Base-by-base conservation (phyloP, 30 jellyfish, hydroid and myxozoan species). In the Hydractinia symbiolongicarpus region DNA sequence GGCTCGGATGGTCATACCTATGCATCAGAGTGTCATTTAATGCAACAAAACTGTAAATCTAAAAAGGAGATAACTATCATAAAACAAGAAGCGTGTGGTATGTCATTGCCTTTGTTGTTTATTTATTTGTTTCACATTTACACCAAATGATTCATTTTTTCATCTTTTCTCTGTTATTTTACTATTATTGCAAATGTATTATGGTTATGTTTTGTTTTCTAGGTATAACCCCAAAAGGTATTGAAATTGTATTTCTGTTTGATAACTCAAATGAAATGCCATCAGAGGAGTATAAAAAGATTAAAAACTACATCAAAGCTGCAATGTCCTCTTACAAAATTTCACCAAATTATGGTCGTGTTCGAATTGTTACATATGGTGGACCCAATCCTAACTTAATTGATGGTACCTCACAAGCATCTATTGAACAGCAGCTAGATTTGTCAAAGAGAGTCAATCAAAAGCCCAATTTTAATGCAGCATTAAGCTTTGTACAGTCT, bases 1-100 rank as follows among this genome's bases (percentile, higher is more conserved):
- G 82, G 82, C 71, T 14, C 61, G 11, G 72, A 73, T 73, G 82
- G 82, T 50, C 82, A 72, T 8, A 17, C 82, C 15, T 73, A 73
- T 20, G 82, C 71, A 2, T 17, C 16, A 17, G 21, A 73, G 40
- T 73, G 82, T 73, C 17, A 30, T 2, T 1, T 73, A 52, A 30
- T 10, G 52, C 10, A 10, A 14, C 16, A 21, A 11, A 17, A 71
- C 16, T 73, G 82, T 73, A 8, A 10, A 51, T 10, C 71, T 14
- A 30, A 4, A 50, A 50, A 10, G 16, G 61, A 11, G 9, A 11
- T 73, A 16, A 14, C 14, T 10, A 73, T 52, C 16, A 52, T 73
- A 16, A 51, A 73, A 11, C 73, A 14, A 50, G 11, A 21, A 10
- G 73, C 82, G 14, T 73, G 82, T 73, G 82, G 82, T 73, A 73